These are phyloP conservation scores for Aleiodes sp. DNA, from an alignment of 1,140 invertebrate species.

Conservation along the genomic window DNA sequence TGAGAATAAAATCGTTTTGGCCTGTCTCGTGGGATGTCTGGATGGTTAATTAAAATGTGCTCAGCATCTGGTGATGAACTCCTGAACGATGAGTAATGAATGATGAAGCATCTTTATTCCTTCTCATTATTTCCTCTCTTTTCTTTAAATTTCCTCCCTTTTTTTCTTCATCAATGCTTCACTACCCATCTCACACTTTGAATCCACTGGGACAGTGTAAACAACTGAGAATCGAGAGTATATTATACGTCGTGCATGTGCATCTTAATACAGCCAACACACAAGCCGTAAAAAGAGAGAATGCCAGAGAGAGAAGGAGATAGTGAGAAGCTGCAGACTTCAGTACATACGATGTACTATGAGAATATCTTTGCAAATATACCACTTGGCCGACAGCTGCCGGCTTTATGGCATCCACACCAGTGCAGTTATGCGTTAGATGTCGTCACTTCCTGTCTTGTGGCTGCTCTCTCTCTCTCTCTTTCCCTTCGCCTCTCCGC, in stretches of 20 bases:
- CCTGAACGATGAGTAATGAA: slow-evolving; percentile 16
- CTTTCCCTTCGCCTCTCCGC: slow-evolving; percentile 34
- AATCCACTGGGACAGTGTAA: slow-evolving; percentile 17
- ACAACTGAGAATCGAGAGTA: slow-evolving; percentile 17
- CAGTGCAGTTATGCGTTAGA: slow-evolving; percentile 45
- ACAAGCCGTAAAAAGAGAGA: not conserved
- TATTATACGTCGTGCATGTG: not conserved
- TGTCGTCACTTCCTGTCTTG: slow-evolving; percentile 64
- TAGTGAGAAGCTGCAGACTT: slow-evolving; percentile 10
- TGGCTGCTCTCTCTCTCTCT: slow-evolving; percentile 33
- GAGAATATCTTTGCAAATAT: slow-evolving; percentile 24
- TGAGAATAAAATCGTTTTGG: slow-evolving; percentile 49
- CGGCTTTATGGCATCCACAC: slow-evolving; percentile 34
- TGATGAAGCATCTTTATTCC: slow-evolving; percentile 27
- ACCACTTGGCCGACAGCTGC: slow-evolving; percentile 63
- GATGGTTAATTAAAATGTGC: slow-evolving; percentile 62
- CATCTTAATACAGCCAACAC: not conserved
- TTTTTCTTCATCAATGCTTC: slow-evolving; percentile 35
- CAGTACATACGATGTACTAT: slow-evolving; percentile 17
- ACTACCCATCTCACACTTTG: slow-evolving; percentile 12
- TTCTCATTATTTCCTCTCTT: slow-evolving; percentile 4
- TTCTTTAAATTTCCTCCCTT: too few species aligned
- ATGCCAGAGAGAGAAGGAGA: not conserved
- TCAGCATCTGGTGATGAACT: slow-evolving; percentile 50
- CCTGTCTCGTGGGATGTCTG: slow-evolving; percentile 60